Base-by-base conservation (phyloP, 2,797 vertebrate species). In the Hypotaenidia philippensis region DNA sequence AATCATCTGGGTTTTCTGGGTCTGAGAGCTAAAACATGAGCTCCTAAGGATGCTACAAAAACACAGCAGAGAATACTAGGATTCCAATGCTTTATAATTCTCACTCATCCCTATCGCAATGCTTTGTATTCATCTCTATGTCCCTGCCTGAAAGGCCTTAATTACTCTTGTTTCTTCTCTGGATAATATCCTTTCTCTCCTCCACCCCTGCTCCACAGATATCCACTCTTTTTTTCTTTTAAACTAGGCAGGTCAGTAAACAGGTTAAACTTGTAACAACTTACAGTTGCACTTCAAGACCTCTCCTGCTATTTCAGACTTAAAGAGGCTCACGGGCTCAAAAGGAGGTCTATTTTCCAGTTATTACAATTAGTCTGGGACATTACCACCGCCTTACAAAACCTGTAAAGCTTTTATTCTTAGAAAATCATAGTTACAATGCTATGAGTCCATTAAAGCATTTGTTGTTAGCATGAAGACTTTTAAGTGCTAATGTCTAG, bases 381-480 rank as follows among this genome's bases (percentile, higher is more conserved):
- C 45, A 87, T 70, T 91, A 70, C 5, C 13, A 83, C 18, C 75
- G 85, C 49, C 36, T 87, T 52, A 66, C 6, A 64, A 89, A 85
- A 91, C 15, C 6, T 32, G 5, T 44, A 64, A 87, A 53, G 72
- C 11, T 74, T 83, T 85, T 74, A 32, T 74, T 65, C 78, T 50
- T 60, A 44, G 47, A 85, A 93, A 87, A 89, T 26, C 64, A 72
- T 29, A 80, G 38, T 52, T 89, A 74, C 11, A 84, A 83, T 45
- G n/a, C 15, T 66, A 40, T 64, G 49, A 91, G 69, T 60, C 27
- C 32, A 82, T 66, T 93, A 66, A 82, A 87, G 27, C 56, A 77
- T 59, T 79, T 87, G 44, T 80, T 94, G 66, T 32, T 80, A 92
- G 52, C 57, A 56, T 87, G 85, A 91, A 91, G 66, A 66, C 77